phyloP scores from a whole-genome alignment of 2,888 invertebrate species.

The Coenonympha glycerion region DNA sequence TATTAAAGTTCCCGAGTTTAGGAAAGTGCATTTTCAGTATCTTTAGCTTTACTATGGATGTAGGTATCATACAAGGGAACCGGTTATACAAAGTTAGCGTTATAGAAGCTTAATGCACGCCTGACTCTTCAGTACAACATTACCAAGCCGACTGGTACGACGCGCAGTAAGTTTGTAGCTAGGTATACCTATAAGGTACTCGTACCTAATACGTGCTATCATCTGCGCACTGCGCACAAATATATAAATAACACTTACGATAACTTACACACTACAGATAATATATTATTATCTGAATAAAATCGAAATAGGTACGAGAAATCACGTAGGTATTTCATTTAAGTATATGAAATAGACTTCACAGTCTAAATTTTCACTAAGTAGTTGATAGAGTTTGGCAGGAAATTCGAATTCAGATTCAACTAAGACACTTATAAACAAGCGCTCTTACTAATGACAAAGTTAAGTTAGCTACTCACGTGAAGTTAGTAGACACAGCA shows the following conservation, averaged over 20 bases:
- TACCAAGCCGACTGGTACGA: constrained; percentile 35
- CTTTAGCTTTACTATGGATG: not conserved
- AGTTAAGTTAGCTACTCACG: constrained; percentile 52
- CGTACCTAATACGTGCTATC: too few relatives aligned
- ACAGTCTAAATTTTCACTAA: too few relatives aligned
- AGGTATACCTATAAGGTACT: too few relatives aligned
- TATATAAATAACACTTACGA: constrained; percentile 1
- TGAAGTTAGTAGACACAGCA: constrained; percentile 37
- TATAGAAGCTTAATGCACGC: constrained; percentile 13
- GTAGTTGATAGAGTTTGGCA: too few relatives aligned
- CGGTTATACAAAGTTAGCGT: constrained; percentile 23
- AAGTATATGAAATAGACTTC: too few relatives aligned
- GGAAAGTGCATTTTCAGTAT: not conserved
- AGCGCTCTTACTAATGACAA: constrained; percentile 6
- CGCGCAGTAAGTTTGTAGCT: too few relatives aligned
- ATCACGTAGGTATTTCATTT: too few relatives aligned
- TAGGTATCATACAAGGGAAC: constrained; percentile 22
- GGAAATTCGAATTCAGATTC: too few relatives aligned
- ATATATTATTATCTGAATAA: too few relatives aligned
- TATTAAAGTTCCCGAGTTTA: not conserved
- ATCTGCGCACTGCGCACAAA: constrained; percentile 2
- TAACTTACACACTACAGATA: too few relatives aligned
- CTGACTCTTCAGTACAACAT: constrained; percentile 39
- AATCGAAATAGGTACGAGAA: too few relatives aligned
- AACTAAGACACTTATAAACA: too few relatives aligned